Conservation (phyloP, 2,797 vertebrate genomes). For the Danio jaintianensis region DNA sequence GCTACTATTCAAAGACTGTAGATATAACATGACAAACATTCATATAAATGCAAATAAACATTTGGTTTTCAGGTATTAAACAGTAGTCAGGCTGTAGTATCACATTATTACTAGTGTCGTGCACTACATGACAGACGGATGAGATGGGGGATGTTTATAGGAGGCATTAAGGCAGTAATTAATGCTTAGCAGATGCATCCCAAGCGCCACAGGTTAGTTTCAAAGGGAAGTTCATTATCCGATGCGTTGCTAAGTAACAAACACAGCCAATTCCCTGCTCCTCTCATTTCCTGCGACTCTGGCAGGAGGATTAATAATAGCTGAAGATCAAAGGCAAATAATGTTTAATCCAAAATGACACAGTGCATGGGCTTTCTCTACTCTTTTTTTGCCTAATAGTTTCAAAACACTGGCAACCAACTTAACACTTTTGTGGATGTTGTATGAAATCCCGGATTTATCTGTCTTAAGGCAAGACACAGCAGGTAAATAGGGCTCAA, state of each 20-base stretch:
- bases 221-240: slow-evolving; percentile 36
- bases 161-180: slow-evolving; percentile 15
- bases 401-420: background rate
- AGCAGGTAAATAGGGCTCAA: too few species aligned
- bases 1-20: too few species aligned
- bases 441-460: background rate
- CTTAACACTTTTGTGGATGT: background rate
- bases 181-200: slow-evolving; percentile 25
- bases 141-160: background rate
- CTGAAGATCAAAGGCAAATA: slow-evolving; percentile 38
- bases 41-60: background rate
- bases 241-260: slow-evolving; percentile 57
- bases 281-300: slow-evolving; percentile 33
- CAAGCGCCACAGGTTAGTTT: slow-evolving; percentile 23
- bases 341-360: background rate
- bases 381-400: background rate
- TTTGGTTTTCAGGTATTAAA: background rate
- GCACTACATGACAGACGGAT: background rate
- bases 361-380: background rate
- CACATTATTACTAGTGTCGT: background rate
- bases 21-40: background rate
- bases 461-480: background rate
- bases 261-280: slow-evolving; percentile 25
- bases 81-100: background rate
- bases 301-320: slow-evolving; percentile 49